phyloP scores from a whole-genome alignment of 2,797 vertebrate species.

The Sebastes matsubarae region DNA sequence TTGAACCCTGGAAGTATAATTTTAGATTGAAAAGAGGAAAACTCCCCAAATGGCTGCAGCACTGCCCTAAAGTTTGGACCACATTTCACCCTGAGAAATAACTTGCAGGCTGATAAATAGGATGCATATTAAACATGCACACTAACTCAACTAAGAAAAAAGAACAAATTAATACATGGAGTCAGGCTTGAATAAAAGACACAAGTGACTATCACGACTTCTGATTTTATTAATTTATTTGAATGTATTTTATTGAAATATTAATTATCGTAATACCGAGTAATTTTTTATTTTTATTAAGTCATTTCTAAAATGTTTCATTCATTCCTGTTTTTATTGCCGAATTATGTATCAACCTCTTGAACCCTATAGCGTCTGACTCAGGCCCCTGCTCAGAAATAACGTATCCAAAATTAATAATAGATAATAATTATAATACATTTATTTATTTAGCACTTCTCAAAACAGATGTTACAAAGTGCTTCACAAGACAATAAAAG shows the following conservation, averaged over 20 bases:
- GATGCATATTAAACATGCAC: neutral
- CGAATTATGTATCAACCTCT: no score
- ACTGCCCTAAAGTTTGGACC: rapidly evolving
- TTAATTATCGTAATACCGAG: neutral
- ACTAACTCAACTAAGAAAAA: neutral
- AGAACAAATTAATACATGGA: neutral
- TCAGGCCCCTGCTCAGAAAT: no score
- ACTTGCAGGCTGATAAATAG: constrained; percentile 19
- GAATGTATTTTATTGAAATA: neutral
- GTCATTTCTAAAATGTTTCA: no score
- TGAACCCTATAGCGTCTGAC: no score
- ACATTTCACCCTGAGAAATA: rapidly evolving
- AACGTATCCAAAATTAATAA: no score
- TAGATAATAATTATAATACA: no score
- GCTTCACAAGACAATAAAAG: no score
- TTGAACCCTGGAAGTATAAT: neutral
- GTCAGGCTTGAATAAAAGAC: neutral
- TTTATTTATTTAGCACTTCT: no score
- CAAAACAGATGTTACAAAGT: no score
- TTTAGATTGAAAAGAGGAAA: neutral
- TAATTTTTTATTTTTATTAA: neutral
- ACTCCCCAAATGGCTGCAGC: constrained; percentile 58
- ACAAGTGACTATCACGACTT: neutral
- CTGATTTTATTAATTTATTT: neutral
- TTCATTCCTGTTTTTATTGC: no score